Base-by-base conservation (phyloP, 2,888 invertebrate genomes). In the Mayetiola destructor region DNA sequence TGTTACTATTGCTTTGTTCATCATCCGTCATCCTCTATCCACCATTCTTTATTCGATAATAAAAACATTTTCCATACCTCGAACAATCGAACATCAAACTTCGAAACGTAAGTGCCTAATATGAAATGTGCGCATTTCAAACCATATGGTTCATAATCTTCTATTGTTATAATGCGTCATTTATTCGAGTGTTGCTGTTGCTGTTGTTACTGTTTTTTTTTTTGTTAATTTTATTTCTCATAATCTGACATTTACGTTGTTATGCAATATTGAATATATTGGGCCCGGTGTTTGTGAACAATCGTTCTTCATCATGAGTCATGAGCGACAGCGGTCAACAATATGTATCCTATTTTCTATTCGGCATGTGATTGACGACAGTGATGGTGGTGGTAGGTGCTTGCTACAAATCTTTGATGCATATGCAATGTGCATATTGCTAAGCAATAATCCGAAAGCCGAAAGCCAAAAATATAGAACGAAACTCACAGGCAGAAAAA, bases 91-190 rank as follows among this genome's bases (percentile, higher is more conserved):
- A n/a, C n/a, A n/a, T n/a, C n/a, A n/a, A n/a, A n/a, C n/a, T n/a
- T 42, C 42, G 42, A 42, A 42, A 42, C 21, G 48, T 48, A 48
- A 48, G 27, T n/a, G n/a, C n/a, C n/a, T n/a, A n/a, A n/a, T n/a
- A n/a, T n/a, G n/a, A n/a, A n/a, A n/a, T n/a, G n/a, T n/a, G n/a
- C 29, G 48, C 48, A 48, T 48, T 48, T 48, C 27, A 27, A 48
- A 48, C n/a, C 48, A 48, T 48, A 48, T 48, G 48, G 48, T 48
- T 48, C 48, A 48, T 48, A 48, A 48, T 48, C 48, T n/a, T n/a
- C n/a, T 27, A 48, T 48, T 48, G 48, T 48, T 48, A 16, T 48
- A 2, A n/a, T n/a, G n/a, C n/a, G n/a, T n/a, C n/a, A n/a, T n/a
- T n/a, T n/a, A n/a, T n/a, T n/a, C n/a, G n/a, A n/a, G n/a, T n/a